Conservation (phyloP, 1,140 invertebrate genomes). For the Rhopalosiphum padi region DNA sequence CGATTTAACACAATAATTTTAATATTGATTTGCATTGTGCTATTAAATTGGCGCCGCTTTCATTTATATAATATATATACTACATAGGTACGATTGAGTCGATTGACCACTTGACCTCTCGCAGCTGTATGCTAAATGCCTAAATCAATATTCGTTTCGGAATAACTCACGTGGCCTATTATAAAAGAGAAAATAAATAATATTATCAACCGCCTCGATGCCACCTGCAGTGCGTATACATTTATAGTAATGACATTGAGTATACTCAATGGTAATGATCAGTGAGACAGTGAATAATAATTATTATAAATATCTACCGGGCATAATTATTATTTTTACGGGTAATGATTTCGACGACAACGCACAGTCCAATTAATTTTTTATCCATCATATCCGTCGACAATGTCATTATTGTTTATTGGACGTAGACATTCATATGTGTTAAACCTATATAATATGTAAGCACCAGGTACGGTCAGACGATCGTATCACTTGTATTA, state of each 20-base stretch:
- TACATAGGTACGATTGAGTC: not conserved
- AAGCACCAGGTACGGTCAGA: too few relatives aligned
- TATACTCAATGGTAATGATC: too few relatives aligned
- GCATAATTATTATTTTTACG: not conserved
- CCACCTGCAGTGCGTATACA: not conserved
- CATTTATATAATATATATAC: not conserved
- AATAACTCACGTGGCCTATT: not conserved
- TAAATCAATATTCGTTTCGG: not conserved
- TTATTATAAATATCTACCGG: too few relatives aligned
- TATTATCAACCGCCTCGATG: not conserved
- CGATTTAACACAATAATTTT: not conserved
- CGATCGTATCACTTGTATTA: too few relatives aligned
- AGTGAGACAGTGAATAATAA: not conserved
- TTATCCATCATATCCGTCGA: not conserved
- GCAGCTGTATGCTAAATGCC: not conserved
- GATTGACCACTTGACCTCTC: not conserved
- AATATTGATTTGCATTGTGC: not conserved
- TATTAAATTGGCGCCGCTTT: not conserved
- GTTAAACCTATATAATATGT: not conserved
- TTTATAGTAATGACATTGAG: not conserved
- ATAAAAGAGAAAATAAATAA: slow-evolving; percentile 14
- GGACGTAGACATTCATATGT: not conserved
- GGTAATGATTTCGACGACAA: not conserved
- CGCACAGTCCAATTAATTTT: not conserved
- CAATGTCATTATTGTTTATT: not conserved